phyloP scores from a whole-genome alignment of 2,113 vertebrate species.

The Nansenia antarctica region DNA sequence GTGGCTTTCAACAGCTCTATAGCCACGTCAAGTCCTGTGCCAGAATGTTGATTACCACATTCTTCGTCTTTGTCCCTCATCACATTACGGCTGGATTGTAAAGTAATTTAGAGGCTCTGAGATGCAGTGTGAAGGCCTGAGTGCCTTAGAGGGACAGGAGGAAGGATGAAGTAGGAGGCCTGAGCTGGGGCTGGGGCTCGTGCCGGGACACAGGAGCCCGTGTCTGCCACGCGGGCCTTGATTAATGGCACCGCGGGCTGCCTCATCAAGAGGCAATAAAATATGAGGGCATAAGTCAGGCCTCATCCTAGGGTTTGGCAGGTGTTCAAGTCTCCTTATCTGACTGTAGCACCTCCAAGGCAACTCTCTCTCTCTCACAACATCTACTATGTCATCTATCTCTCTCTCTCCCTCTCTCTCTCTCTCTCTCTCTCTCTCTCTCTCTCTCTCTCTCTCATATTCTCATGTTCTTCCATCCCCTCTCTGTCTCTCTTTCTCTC shows the following conservation, averaged over 20 bases:
- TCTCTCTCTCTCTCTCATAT: too few relatives aligned
- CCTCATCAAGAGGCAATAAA: constrained; percentile 52
- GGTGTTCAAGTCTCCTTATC: constrained; percentile 42
- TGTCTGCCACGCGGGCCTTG: constrained; percentile 36
- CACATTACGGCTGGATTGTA: constrained; percentile 11
- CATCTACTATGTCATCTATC: not conserved
- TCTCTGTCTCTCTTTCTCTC: constrained; percentile 24
- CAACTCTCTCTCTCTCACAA: constrained; percentile 31
- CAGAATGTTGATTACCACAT: not conserved
- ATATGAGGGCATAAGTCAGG: constrained; percentile 57
- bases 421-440: constrained; percentile 11
- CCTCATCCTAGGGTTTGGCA: constrained; percentile 42
- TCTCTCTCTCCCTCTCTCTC: constrained; percentile 21
- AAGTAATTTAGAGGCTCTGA: constrained; percentile 26
- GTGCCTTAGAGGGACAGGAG: not conserved
- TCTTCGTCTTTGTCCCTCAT: not conserved
- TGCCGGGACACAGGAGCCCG: constrained; percentile 17
- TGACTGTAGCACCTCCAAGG: constrained; percentile 27
- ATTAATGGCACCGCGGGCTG: constrained; percentile 47
- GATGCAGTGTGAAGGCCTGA: constrained; percentile 7
- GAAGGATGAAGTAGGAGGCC: not conserved
- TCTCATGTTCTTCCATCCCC: not conserved
- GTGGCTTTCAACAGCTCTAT: not conserved
- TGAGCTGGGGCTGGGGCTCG: not conserved
- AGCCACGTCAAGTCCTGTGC: not conserved